Base-by-base conservation (phyloP, 2,888 invertebrate species). In the Hemaris fuciformis region DNA sequence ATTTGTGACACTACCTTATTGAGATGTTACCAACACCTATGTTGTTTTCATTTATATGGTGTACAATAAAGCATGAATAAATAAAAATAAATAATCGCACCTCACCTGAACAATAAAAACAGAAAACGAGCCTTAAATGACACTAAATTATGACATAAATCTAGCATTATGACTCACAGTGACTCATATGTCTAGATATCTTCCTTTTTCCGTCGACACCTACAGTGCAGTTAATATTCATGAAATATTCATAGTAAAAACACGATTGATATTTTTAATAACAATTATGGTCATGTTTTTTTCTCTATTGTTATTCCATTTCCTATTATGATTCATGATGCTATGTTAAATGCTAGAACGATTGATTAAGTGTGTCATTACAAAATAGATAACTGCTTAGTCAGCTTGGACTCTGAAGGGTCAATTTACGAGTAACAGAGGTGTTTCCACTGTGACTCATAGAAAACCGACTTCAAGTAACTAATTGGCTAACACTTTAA, bases 291-390 rank as follows among this genome's bases (percentile, higher is more conserved):
- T 31, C 31, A 18, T 53, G 48, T 53, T 53, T 53, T 53, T 53
- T 31, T 18, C 8, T 31, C 20, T n/a, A 34, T 5, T 27, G 18
- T 18, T 53, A 27, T 53, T 53, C 18, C 8, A 53, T 31, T 53
- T 53, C 31, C 53, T 53, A 53, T 53, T 53, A 53, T 53, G 53
- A 53, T 53, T 53, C 53, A 53, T 53, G 18, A 31, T 10, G 53
- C 53, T 25, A 27, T 48, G 27, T 27, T 31, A 53, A 18, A 18
- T 53, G 27, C 18, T 31, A 25, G 3, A 31, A 53, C 53, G 18
- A 53, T 53, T 27, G 3, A 31, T 18, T 53, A 53, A 53, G 10
- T 10, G 1, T 8, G n/a, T n/a, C 38, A 3, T 38, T 38, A 1
- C n/a, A n/a, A n/a, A 38, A 38, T 38, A n/a, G 10, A 13, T 38